A percentile compares a stretch with the other conserved stretches of the same genome.
These are phyloP conservation scores for Eumacrocentrus americanus DNA, from an alignment of 2,888 invertebrate species.

Conservation along the genomic window DNA sequence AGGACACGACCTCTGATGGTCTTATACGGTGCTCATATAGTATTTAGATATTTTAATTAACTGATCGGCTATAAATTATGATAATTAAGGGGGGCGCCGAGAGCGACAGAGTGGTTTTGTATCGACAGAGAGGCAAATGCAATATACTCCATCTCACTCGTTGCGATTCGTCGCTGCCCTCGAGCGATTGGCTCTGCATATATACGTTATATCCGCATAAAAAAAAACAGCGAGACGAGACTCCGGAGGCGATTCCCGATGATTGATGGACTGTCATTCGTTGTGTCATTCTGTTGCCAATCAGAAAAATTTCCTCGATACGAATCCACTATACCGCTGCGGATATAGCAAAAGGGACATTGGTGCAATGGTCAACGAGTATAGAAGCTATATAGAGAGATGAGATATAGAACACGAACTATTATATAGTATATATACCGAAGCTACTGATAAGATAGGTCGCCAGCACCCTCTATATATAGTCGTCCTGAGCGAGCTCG, in stretches of 20 bases:
- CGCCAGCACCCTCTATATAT: conserved; percentile 6
- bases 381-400: too few species aligned
- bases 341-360: conserved; percentile 29
- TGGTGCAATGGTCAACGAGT: too few species aligned
- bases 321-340: too few species aligned
- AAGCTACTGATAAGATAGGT: conserved; percentile 34
- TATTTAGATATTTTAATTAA: conserved; percentile 61
- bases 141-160: too few species aligned
- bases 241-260: conserved; percentile 14
- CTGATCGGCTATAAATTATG: conserved; percentile 58
- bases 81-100: conserved; percentile 46
- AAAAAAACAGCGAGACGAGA: neutral
- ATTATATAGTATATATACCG: too few species aligned
- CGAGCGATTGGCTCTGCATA: neutral
- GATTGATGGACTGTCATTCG: conserved; percentile 36
- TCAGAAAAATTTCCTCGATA: neutral
- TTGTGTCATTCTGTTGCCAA: conserved; percentile 10
- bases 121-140: conserved; percentile 27
- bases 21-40: conserved; percentile 40
- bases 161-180: neutral
- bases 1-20: conserved; percentile 36
- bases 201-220: neutral
- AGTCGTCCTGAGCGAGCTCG: conserved; percentile 6
- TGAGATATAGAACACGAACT: too few species aligned
- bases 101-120: conserved; percentile 42